Base-by-base conservation (phyloP, 2,888 invertebrate genomes). In the Amphipoea oculea region DNA sequence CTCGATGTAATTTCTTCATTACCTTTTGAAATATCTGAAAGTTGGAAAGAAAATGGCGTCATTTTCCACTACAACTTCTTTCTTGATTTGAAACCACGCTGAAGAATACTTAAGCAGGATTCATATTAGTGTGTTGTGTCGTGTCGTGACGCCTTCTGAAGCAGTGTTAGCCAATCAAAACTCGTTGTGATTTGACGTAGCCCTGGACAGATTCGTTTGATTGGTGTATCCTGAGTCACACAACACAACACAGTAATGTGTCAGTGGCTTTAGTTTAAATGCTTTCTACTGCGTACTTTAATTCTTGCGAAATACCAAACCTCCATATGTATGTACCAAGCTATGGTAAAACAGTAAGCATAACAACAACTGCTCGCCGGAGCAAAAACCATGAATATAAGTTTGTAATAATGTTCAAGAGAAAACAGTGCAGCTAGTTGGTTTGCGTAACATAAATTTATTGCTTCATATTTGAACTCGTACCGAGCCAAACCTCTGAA, bases 381-480 rank as follows among this genome's bases (percentile, higher is more conserved):
- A 79, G n/a, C 42, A 85, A 83, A 80, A 83, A 84, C 65, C 67
- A 76, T 54, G 68, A 75, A 82, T 76, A 51, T 62, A 80, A 76
- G 42, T 82, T 66, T 51, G 51, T 76, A 78, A 87, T 85, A 86
- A 81, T 71, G 73, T 78, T 67, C 67, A 57, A 42, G 76, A 83
- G 79, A 79, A 78, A 76, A 65, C 80, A 71, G 66, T 68, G 73
- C 57, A 73, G 57, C 65, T 79, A 70, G 72, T 75, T 54, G 67
- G 85, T 83, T 82, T 65, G 73, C 67, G 62, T 68, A 88, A 85
- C 76, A 73, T 76, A 76, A 87, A 88, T 88, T 87, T 87, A 89
- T 85, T 36, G 69, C 80, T 88, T 86, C 63, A 88, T 89, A 84
- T 89, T 89, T 86, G 86, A 75, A 84, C 79, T 81, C 77, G 72